Evolutionary conservation across 1,140 invertebrate genomes (phyloP).

Genomic region (Philaenus spumarius): DNA sequence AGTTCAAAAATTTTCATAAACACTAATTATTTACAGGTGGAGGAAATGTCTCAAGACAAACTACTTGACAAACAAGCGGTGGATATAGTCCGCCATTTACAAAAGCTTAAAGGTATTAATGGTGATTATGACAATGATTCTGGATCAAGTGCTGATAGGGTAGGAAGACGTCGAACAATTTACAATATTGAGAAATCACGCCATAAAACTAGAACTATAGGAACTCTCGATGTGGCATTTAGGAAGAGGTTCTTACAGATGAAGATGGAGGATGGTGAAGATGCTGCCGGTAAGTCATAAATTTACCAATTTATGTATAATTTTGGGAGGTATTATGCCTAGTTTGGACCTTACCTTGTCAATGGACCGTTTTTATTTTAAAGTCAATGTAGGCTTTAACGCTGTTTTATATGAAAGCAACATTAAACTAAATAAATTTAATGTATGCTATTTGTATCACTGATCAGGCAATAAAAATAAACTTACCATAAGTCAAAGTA

Average conservation of each 20-base stretch:
- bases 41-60: slow-evolving; percentile 81
- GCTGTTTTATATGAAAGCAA: too few relatives aligned
- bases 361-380: too few relatives aligned
- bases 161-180: slow-evolving; percentile 80
- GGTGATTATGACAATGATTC: slow-evolving; percentile 87
- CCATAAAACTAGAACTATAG: slow-evolving; percentile 80
- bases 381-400: too few relatives aligned
- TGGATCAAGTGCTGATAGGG: slow-evolving; percentile 68
- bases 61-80: slow-evolving; percentile 85
- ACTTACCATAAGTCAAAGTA: too few relatives aligned
- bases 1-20: too few relatives aligned
- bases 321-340: too few relatives aligned
- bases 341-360: too few relatives aligned
- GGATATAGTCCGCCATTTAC: slow-evolving; percentile 87
- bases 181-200: slow-evolving; percentile 87
- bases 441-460: too few relatives aligned
- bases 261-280: slow-evolving; percentile 55
- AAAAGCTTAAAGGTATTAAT: slow-evolving; percentile 79
- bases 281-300: slow-evolving; percentile 23
- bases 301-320: too few relatives aligned
- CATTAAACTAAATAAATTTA: too few relatives aligned
- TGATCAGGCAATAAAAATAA: too few relatives aligned
- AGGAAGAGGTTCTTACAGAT: slow-evolving; percentile 87
- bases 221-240: slow-evolving; percentile 90
- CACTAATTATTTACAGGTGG: slow-evolving; percentile 64